Base-by-base conservation (phyloP, 2,888 invertebrate species). In the Agrochola lota region DNA sequence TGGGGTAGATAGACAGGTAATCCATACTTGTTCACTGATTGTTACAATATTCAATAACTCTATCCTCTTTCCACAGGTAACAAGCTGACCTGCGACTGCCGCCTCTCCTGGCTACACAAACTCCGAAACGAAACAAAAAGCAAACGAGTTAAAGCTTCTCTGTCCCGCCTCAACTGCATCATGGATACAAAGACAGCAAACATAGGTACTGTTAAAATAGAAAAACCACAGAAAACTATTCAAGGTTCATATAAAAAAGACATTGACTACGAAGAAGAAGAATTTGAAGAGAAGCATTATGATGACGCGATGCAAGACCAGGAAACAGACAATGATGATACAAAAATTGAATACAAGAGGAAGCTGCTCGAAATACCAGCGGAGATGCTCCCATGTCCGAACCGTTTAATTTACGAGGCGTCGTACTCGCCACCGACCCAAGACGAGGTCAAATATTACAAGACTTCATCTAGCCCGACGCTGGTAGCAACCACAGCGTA, bases 31-130 rank as follows among this genome's bases (percentile, higher is more conserved):
- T 40, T n/a, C 6, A 49, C 9, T 0, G 0, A 59, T 0, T 9
- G 3, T 55, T 15, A 26, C 35, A 43, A 30, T 20, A 70, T 59
- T 55, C 2, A 17, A 8, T 30, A 46, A n/a, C 0, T 23, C 1
- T 23, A 57, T 82, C 85, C 83, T 90, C 91, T 93, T 90, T 91
- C 94, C 94, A 72, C 98, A 98, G 98, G 98, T 91, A 98, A 98
- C 96, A 97, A 97, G 90, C 97, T 98, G 92, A 97, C 97, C 85
- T 98, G 98, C 94, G 98, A 98, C 95, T 98, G 98, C 92, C 98
- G 98, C 35, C 97, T 98, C 73, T 97, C 97, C 72, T 98, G 98
- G 98, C 97, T 98, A 88, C 98, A 98, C 94, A 97, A 97, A 86
- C 96, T 98, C 71, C 97, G 97, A 76, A 98, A 98, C 93, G 98